Evolutionary conservation across 2,797 vertebrate species (phyloP).

Genomic region (Darevskia nairensis): DNA sequence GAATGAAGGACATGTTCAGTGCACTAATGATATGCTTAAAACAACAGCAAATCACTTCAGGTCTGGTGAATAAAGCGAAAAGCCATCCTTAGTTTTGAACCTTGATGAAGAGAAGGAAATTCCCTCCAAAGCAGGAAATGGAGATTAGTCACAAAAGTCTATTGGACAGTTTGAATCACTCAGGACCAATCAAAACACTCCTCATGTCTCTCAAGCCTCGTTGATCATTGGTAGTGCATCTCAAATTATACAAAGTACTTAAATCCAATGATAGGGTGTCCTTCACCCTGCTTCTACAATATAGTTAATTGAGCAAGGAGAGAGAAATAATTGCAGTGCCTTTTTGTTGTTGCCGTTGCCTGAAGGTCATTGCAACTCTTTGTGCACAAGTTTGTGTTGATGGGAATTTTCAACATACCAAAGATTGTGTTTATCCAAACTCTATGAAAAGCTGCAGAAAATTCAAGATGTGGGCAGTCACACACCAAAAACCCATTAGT

Average conservation of each 20-base stretch:
- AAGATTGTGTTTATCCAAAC: background rate
- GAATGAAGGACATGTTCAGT: too few relatives aligned
- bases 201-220: background rate
- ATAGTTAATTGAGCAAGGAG: conserved; percentile 56
- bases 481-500: background rate
- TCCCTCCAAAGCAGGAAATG: background rate
- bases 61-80: background rate
- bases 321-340: conserved; percentile 32
- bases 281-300: conserved; percentile 61
- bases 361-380: conserved; percentile 60
- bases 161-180: background rate
- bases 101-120: background rate
- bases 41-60: background rate
- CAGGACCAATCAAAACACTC: background rate
- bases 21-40: too few relatives aligned
- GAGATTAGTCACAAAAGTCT: fast-evolving
- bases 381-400: background rate
- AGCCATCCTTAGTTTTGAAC: background rate
- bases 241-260: conserved; percentile 68
- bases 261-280: conserved; percentile 68
- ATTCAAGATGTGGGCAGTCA: background rate
- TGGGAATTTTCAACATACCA: background rate
- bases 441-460: background rate
- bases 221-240: conserved; percentile 53
- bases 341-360: conserved; percentile 46